phyloP scores from a whole-genome alignment of 2,797 vertebrate genomes.

The Chloroceryle amazona region DNA sequence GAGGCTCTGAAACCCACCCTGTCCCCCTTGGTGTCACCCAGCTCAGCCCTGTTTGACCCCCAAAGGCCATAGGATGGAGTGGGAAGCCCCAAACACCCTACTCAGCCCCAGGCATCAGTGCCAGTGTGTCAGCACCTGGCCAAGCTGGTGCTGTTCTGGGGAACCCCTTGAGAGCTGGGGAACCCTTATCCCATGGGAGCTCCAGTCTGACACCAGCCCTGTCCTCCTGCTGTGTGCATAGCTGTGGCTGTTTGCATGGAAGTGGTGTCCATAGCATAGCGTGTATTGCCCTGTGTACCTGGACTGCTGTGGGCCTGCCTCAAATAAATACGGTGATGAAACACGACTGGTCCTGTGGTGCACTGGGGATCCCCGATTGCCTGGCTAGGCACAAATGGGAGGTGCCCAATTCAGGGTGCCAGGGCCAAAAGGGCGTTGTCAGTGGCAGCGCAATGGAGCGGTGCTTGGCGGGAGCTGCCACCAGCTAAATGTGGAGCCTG shows the following conservation, averaged over 20 bases:
- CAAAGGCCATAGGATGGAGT: neutral
- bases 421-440: neutral
- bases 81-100: fast-evolving
- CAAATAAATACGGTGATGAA: constrained; percentile 72
- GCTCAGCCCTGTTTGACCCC: neutral
- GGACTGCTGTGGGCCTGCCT: constrained; percentile 49
- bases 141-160: fast-evolving
- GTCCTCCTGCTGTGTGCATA: neutral
- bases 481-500: constrained; percentile 46
- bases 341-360: neutral
- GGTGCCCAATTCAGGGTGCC: fast-evolving
- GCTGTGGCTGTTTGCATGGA: constrained; percentile 59
- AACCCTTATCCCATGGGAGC: fast-evolving
- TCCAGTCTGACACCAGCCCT: neutral
- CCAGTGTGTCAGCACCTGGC: fast-evolving
- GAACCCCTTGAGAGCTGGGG: neutral
- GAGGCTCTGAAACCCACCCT: neutral
- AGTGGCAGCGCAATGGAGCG: neutral
- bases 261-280: constrained; percentile 3
- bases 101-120: neutral
- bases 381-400: fast-evolving
- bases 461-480: neutral
- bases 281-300: constrained; percentile 31
- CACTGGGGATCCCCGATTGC: neutral
- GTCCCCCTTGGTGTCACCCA: fast-evolving